Evolutionary conservation across 2,113 vertebrate genomes (phyloP).

Genomic region (Gasterosteus aculeatus): DNA sequence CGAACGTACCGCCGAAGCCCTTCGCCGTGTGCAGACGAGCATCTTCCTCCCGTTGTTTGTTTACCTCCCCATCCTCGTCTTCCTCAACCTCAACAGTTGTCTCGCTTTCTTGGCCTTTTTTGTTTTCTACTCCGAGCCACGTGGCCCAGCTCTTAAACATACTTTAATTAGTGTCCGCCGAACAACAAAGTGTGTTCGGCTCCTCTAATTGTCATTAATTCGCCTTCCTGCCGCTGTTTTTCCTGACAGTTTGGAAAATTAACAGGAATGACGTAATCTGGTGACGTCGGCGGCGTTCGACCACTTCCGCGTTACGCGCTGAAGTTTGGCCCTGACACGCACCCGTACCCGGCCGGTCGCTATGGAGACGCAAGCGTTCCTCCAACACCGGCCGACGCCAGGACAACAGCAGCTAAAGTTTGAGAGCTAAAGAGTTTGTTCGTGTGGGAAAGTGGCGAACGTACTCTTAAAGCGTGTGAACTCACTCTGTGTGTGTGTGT

Average conservation of each 20-base stretch:
- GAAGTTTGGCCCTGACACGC: conserved; percentile 14
- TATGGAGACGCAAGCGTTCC: conserved; percentile 40
- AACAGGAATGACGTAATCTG: not conserved
- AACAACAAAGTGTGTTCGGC: not conserved
- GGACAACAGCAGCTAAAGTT: not conserved
- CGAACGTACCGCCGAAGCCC: conserved; percentile 45
- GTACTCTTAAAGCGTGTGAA: not conserved
- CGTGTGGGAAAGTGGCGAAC: no score
- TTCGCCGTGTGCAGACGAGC: conserved; percentile 1
- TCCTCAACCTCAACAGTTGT: not conserved
- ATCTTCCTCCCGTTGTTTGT: conserved; percentile 15
- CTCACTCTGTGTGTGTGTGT: not conserved
- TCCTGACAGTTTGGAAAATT: not conserved
- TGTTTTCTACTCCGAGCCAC: conserved; percentile 53
- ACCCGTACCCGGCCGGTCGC: conserved; percentile 25
- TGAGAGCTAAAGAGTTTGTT: no score
- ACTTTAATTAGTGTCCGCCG: not conserved
- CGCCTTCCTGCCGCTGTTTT: no score
- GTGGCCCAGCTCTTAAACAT: conserved; percentile 60
- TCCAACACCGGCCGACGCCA: not conserved
- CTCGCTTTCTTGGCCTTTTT: conserved; percentile 32
- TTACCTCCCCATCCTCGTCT: conserved; percentile 1
- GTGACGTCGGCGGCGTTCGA: conserved; percentile 5
- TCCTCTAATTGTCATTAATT: not conserved
- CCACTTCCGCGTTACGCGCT: conserved; percentile 49